These are phyloP conservation scores for Gila orcuttii DNA, from an alignment of 2,113 vertebrate genomes.

Conservation along the genomic window DNA sequence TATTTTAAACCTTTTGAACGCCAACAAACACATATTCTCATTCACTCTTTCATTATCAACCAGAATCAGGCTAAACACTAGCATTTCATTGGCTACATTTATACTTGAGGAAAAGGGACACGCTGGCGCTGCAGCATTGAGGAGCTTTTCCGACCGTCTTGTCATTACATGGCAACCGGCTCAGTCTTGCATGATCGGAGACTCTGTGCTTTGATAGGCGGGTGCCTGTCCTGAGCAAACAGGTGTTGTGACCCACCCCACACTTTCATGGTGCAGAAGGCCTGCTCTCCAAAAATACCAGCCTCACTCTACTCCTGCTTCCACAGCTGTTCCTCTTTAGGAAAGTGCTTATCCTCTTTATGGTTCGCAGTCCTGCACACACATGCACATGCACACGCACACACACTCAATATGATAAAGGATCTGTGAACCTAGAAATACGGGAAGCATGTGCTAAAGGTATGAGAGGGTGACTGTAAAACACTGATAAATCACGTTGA, in stretches of 20 bases:
- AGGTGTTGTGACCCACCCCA: slow-evolving; percentile 59
- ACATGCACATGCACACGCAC: slow-evolving; percentile 1
- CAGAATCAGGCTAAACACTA: slow-evolving; percentile 6
- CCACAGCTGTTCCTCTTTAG: slow-evolving; percentile 58
- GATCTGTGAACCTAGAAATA: slow-evolving; percentile 21
- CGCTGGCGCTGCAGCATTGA: slow-evolving; percentile 10
- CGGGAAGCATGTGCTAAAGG: not conserved
- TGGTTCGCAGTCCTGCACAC: slow-evolving; percentile 34
- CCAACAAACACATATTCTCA: not conserved
- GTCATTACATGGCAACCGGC: slow-evolving; percentile 41
- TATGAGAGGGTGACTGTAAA: slow-evolving; percentile 12
- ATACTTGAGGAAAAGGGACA: not conserved
- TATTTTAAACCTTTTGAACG: not conserved
- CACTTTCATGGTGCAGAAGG: slow-evolving; percentile 47
- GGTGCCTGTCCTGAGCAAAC: slow-evolving; percentile 56
- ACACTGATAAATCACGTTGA: not conserved
- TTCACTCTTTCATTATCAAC: not conserved
- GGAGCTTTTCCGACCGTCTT: slow-evolving; percentile 6
- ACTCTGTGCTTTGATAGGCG: slow-evolving; percentile 41
- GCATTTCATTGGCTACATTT: slow-evolving; percentile 5
- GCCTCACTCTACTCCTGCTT: slow-evolving; percentile 29
- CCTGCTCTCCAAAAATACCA: slow-evolving; percentile 57
- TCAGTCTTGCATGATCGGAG: slow-evolving; percentile 21
- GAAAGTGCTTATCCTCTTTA: slow-evolving; percentile 52
- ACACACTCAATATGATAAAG: slow-evolving; percentile 11